Evolutionary conservation across 2,888 invertebrate genomes (phyloP).

Genomic region (Meandrusa payeni): DNA sequence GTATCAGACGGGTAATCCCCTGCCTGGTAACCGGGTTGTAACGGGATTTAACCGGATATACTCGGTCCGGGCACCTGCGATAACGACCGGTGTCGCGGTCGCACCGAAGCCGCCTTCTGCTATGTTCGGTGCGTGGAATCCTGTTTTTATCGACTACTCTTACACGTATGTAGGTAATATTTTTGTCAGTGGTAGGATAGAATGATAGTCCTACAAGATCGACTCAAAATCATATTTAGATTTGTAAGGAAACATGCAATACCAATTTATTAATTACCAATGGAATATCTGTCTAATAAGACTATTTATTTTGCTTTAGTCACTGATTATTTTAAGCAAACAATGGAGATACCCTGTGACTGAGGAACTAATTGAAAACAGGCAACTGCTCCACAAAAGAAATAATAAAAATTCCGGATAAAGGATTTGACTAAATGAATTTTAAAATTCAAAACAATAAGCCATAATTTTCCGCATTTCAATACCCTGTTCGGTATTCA

Average conservation of each 20-base stretch:
- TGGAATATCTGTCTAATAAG: too few species aligned
- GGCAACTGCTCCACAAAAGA: neutral
- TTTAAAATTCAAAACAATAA: constrained; percentile 15
- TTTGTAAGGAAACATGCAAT: too few species aligned
- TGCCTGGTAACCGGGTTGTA: constrained; percentile 57
- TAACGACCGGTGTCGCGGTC: constrained; percentile 47
- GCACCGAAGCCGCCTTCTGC: constrained; percentile 2
- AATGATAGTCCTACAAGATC: too few species aligned
- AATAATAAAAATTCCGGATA: constrained; percentile 4
- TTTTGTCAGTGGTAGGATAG: too few species aligned
- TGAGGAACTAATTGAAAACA: constrained; percentile 3
- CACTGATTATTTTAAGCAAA: too few species aligned
- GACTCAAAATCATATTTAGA: too few species aligned
- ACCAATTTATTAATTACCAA: too few species aligned
- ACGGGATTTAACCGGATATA: constrained; percentile 47
- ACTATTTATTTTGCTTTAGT: too few species aligned
- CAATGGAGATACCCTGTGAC: too few species aligned
- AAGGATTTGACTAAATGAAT: neutral
- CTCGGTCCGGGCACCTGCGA: constrained; percentile 68
- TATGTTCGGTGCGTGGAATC: constrained; percentile 1
- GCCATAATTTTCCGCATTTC: constrained; percentile 11
- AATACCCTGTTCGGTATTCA: constrained; percentile 17
- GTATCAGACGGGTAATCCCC: constrained; percentile 71
- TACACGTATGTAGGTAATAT: too few species aligned
- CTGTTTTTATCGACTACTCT: constrained; percentile 4